Base-by-base conservation (phyloP, 2,113 vertebrate species). In the Heterotis niloticus region DNA sequence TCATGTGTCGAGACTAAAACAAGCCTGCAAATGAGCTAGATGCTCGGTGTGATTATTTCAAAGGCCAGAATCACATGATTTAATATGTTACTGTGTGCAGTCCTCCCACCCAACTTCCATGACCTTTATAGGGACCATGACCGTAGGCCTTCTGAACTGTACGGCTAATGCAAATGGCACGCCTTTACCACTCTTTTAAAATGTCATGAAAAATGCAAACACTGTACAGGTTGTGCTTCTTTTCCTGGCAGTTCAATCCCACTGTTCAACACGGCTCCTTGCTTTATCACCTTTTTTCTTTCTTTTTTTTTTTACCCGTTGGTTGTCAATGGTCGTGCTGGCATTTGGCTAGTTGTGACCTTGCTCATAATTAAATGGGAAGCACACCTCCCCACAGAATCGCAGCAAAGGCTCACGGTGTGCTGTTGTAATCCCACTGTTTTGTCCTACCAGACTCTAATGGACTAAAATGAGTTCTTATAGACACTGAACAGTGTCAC, bases 401-500 rank as follows among this genome's bases (percentile, higher is more conserved):
- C 71, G 14, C 79, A 24, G 44, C 29, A 24, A 52, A 64, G 54
- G 29, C 72, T 64, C 18, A 12, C 60, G 24, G 44, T 54, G 75
- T 68, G 24, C 64, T 54, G 54, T 52, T 75, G 72, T 75, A 80
- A 75, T 23, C 79, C 79, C 64, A 26, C 64, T 75, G 79, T 57
- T 80, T 73, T 52, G 18, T 62, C 67, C 18, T 64, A 68, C 52
- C 26, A 57, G 24, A 24, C 73, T 54, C 34, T 75, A 80, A 80
- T 75, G 62, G 23, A 23, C 72, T 52, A 51, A 80, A 80, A 80
- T 75, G 62, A 80, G 72, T 80, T 75, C 67, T 64, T 62, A 62
- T 56, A 79, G n/a, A 70, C 24, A 29, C 28, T 10, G 57, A 17
- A 13, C 69, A 64, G 52, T 79, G 78, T 62, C 78, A 64, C n/a